A percentile compares a stretch with the other conserved stretches of the same genome.
Conservation (phyloP, 1,140 invertebrate species). For the Drosophila varians region DNA sequence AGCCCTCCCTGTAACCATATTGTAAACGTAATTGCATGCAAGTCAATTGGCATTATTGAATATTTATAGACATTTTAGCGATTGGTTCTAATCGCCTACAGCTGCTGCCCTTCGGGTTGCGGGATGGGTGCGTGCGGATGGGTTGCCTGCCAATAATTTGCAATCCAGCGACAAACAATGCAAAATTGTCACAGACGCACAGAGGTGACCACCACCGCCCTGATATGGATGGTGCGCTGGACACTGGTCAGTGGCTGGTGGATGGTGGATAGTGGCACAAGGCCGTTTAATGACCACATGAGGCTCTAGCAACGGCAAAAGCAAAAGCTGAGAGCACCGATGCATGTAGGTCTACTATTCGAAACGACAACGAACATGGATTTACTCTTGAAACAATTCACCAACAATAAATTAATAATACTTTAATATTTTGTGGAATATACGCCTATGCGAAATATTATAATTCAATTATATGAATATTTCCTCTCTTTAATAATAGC, state of each 20-base stretch:
- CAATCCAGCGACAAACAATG: constrained; percentile 43
- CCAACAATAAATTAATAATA: too few species aligned
- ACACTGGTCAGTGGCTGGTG: background rate
- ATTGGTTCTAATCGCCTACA: constrained; percentile 42
- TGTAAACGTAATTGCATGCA: constrained; percentile 70
- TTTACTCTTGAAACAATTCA: background rate
- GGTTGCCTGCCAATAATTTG: constrained; percentile 23
- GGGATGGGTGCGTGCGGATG: constrained; percentile 1
- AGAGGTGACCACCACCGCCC: constrained; percentile 15
- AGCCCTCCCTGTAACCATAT: constrained; percentile 13
- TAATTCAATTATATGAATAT: background rate
- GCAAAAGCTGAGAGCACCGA: constrained; percentile 35
- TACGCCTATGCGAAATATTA: background rate
- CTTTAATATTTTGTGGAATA: too few species aligned
- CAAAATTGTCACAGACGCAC: constrained; percentile 28
- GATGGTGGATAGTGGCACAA: constrained; percentile 56
- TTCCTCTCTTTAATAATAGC: background rate
- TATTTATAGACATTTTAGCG: constrained; percentile 69
- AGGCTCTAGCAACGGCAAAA: background rate
- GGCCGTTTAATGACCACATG: constrained; percentile 71
- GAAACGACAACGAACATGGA: constrained; percentile 5
- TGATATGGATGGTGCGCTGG: constrained; percentile 8
- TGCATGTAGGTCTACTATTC: constrained; percentile 58
- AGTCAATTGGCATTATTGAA: constrained; percentile 70
- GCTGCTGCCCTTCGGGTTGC: constrained; percentile 9